Evolutionary conservation across 2,888 invertebrate species (phyloP), one percentile per base, ranked within the genome.

Genomic region (Cremastinae sp.): DNA sequence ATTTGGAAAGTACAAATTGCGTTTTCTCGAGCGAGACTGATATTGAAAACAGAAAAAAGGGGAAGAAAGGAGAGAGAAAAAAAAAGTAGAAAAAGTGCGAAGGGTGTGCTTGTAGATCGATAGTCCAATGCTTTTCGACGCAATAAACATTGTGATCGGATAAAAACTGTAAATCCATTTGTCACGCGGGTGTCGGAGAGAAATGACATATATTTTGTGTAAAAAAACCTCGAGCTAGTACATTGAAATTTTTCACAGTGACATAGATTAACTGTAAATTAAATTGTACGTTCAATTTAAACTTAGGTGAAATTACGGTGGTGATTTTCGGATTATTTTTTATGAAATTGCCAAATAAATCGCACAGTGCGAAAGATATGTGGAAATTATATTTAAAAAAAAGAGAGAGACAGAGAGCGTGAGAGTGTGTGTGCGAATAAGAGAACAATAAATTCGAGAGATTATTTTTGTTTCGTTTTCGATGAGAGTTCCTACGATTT

Each of bases 401-500:
- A n/a, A 20, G 20, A 18, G 43, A n/a, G 51, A 20, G 20, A 18
- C 14, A 47, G 37, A 49, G n/a, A 55, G 53, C 39, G 14, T 20
- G 58, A 10, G 18, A 59, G 49, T 37, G 14, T 20, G 58, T 8
- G 18, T 53, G 49, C n/a, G 22, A 64, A 51, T 47, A 35, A 18
- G 61, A n/a, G 9, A 65, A 55, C 28, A 70, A 65, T 68, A 79
- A 75, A 75, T 74, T 58, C 58, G 59, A 72, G 39, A 64, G 51
- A 56, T 45, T 28, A 43, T 64, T 78, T 61, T 66, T 35, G 18
- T 79, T 78, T 47, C 61, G 61, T 73, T 80, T 45, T 59, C 47
- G 56, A 77, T 65, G 74, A 81, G 80, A 84, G 84, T 85, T 84
- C 84, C 84, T 84, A 79, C 79, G 58, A 64, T 22, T n/a, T 45